These are phyloP conservation scores for Volucella bombylans DNA, from an alignment of 2,888 invertebrate genomes.

Conservation along the genomic window DNA sequence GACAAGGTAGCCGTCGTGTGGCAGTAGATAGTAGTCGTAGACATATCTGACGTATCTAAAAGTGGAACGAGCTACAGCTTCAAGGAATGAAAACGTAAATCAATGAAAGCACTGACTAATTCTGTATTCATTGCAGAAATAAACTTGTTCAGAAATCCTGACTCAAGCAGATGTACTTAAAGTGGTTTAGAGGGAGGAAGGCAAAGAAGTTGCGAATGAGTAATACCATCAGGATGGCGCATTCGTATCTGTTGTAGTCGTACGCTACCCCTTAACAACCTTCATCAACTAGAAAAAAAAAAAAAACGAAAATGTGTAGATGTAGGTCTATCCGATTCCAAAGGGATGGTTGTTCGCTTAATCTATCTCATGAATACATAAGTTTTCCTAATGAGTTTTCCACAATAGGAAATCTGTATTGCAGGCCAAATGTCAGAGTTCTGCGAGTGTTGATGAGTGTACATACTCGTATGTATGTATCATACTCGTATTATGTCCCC, in stretches of 20 bases:
- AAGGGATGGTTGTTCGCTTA: constrained; percentile 46
- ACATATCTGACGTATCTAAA: neutral
- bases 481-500: neutral
- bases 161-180: constrained; percentile 22
- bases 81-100: constrained; percentile 39
- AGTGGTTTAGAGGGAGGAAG: neutral
- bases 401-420: constrained; percentile 54
- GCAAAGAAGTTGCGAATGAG: constrained; percentile 36
- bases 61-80: neutral
- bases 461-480: neutral
- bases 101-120: constrained; percentile 59
- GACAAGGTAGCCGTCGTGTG: neutral
- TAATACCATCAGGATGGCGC: constrained; percentile 29
- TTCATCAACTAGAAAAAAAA: neutral
- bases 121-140: constrained; percentile 66
- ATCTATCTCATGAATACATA: constrained; percentile 70
- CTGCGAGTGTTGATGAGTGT: neutral
- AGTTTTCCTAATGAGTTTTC: constrained; percentile 70
- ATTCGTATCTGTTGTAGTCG: constrained; percentile 3
- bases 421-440: constrained; percentile 26
- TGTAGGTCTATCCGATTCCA: neutral
- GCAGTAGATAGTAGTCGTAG: neutral
- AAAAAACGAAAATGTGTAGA: neutral
- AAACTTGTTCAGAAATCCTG: constrained; percentile 21
- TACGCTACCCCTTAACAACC: neutral